Percentiles rank a stretch among this genome's conserved stretches.
phyloP scores from a whole-genome alignment of 2,797 vertebrate genomes.

The Hoplostethus atlanticus region DNA sequence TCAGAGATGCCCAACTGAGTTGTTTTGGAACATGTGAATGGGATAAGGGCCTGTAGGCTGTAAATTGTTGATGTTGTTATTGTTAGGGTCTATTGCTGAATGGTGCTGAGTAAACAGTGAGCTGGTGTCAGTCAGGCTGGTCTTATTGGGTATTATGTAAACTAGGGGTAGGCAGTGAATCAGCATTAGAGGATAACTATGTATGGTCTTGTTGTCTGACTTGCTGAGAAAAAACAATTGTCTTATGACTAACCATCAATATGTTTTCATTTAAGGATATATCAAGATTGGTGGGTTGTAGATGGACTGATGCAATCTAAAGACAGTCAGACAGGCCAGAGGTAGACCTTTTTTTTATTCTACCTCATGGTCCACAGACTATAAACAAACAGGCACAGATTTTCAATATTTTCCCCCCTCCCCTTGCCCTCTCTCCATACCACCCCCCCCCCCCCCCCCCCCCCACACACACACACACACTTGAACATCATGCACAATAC shows the following conservation, averaged over 20 bases:
- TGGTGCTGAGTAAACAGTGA: conserved; percentile 11
- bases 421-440: not conserved
- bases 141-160: too few relatives aligned
- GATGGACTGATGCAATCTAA: conserved; percentile 34
- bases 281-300: conserved; percentile 25
- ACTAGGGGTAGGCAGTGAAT: not conserved
- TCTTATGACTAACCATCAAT: conserved; percentile 29
- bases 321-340: conserved; percentile 12
- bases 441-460: conserved; percentile 21
- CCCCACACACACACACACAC: conserved; percentile 46
- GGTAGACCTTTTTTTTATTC: not conserved
- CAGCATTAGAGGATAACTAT: conserved; percentile 5
- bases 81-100: conserved; percentile 12
- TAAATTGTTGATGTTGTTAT: conserved; percentile 18
- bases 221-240: conserved; percentile 31
- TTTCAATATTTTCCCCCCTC: conserved; percentile 46
- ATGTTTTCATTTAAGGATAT: conserved; percentile 24
- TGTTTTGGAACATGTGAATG: conserved; percentile 61
- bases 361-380: conserved; percentile 27
- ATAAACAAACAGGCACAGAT: conserved; percentile 58
- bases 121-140: too few relatives aligned
- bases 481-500: conserved; percentile 75
- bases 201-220: conserved; percentile 35
- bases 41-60: conserved; percentile 20
- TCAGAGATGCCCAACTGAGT: conserved; percentile 29